Conservation (phyloP, 2,797 vertebrate genomes). For the Gastrophryne carolinensis region DNA sequence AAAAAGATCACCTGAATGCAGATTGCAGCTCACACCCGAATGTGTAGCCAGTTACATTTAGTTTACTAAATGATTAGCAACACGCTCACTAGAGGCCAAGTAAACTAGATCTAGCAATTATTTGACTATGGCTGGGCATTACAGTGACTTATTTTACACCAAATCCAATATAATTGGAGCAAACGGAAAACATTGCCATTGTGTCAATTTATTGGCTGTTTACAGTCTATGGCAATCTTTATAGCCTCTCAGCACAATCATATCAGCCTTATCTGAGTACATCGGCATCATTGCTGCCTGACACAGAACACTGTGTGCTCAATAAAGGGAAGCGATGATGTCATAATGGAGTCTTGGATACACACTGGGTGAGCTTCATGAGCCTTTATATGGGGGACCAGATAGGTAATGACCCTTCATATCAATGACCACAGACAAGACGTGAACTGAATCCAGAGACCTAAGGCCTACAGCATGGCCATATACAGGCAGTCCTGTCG, state of each 20-base stretch:
- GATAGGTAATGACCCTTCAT: not conserved
- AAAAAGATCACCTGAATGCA: no score
- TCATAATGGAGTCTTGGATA: not conserved
- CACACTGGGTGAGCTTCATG: not conserved
- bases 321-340: not conserved
- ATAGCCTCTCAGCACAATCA: not conserved
- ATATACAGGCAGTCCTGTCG: no score
- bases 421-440: no score
- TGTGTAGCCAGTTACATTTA: no score
- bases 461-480: no score
- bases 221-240: not conserved
- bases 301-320: conserved; percentile 7
- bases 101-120: no score
- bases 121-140: no score
- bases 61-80: no score
- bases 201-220: conserved; percentile 1
- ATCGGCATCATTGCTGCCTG: conserved; percentile 8
- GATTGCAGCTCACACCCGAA: no score
- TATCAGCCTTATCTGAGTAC: conserved; percentile 4
- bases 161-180: not conserved
- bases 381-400: not conserved
- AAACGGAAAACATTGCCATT: no score
- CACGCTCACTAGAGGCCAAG: no score
- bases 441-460: no score
- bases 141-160: not conserved